A percentile compares a stretch with the other conserved stretches of the same genome.
Conservation (phyloP, 2,113 vertebrate species). For the Trochalopteron elliotii region DNA sequence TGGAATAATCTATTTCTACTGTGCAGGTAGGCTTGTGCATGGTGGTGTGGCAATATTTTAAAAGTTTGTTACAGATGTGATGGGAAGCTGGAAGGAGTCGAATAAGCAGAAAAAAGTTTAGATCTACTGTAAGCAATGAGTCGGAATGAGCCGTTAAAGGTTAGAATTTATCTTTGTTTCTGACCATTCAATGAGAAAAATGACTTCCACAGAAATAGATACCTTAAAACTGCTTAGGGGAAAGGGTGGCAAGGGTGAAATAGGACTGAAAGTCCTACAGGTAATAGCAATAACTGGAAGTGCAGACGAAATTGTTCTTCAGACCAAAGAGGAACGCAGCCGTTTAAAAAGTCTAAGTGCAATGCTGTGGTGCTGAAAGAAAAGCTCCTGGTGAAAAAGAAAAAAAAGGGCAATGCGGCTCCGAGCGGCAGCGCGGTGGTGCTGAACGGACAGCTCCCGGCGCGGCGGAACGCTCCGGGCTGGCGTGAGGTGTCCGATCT, state of each 20-base stretch:
- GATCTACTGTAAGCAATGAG: conserved; percentile 88
- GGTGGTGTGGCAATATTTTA: conserved; percentile 84
- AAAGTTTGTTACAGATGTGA: conserved; percentile 89
- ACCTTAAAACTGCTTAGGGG: conserved; percentile 77
- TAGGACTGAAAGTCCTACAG: conserved; percentile 78
- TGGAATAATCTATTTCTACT: conserved; percentile 85
- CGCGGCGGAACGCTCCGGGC: conserved; percentile 80
- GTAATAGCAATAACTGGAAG: conserved; percentile 81
- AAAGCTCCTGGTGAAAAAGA: conserved; percentile 81
- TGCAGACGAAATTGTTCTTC: conserved; percentile 83
- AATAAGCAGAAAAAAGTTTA: conserved; percentile 89
- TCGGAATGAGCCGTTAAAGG: conserved; percentile 87
- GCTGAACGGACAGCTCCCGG: conserved; percentile 86
- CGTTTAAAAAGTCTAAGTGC: conserved; percentile 84
- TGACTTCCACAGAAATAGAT: conserved; percentile 83
- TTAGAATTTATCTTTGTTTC: conserved; percentile 86
- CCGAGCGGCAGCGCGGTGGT: conserved; percentile 82
- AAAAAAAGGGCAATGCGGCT: conserved; percentile 76
- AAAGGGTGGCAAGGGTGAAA: conserved; percentile 76
- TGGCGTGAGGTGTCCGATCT: conserved; percentile 86
- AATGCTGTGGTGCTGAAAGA: conserved; percentile 84
- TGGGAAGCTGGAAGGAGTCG: conserved; percentile 86
- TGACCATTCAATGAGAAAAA: conserved; percentile 85
- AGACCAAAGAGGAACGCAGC: conserved; percentile 83
- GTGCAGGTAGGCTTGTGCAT: conserved; percentile 86